These are phyloP conservation scores for Arenaria interpres DNA, from an alignment of 2,113 vertebrate species.

Conservation along the genomic window DNA sequence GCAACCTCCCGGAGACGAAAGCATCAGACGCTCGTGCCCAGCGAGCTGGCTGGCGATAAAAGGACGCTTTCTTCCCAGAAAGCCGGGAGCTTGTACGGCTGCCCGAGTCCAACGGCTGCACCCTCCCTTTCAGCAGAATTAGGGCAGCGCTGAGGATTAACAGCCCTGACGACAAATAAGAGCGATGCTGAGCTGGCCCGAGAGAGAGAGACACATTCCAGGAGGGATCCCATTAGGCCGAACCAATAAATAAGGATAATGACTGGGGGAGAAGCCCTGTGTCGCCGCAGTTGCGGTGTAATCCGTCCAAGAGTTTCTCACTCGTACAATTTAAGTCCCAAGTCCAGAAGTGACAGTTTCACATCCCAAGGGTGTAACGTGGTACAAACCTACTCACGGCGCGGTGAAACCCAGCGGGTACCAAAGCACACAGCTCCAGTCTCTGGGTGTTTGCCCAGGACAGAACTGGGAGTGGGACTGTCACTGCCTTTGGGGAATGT, in stretches of 20 bases:
- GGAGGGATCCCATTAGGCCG: not conserved
- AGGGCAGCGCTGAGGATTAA: slow-evolving; percentile 3
- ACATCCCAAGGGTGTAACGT: not conserved
- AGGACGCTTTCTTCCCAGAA: not conserved
- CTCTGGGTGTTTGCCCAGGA: no score
- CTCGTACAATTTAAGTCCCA: not conserved
- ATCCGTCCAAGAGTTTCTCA: fast-evolving
- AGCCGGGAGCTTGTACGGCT: not conserved
- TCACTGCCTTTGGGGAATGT: fast-evolving
- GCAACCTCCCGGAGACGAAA: not conserved
- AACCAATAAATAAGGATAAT: not conserved
- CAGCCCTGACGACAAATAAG: not conserved
- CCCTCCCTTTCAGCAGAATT: not conserved
- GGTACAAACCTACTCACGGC: not conserved
- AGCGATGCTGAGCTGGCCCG: not conserved
- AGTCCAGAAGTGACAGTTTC: not conserved
- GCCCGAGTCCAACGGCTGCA: not conserved
- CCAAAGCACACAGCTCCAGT: not conserved
- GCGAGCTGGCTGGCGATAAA: not conserved
- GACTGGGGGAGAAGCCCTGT: not conserved
- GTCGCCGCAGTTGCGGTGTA: fast-evolving
- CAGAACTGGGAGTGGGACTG: not conserved
- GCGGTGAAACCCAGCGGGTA: not conserved
- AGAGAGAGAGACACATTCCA: not conserved
- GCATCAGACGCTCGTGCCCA: not conserved